Evolutionary conservation across 1,140 invertebrate species (phyloP).

Genomic region (Gryon sp.): DNA sequence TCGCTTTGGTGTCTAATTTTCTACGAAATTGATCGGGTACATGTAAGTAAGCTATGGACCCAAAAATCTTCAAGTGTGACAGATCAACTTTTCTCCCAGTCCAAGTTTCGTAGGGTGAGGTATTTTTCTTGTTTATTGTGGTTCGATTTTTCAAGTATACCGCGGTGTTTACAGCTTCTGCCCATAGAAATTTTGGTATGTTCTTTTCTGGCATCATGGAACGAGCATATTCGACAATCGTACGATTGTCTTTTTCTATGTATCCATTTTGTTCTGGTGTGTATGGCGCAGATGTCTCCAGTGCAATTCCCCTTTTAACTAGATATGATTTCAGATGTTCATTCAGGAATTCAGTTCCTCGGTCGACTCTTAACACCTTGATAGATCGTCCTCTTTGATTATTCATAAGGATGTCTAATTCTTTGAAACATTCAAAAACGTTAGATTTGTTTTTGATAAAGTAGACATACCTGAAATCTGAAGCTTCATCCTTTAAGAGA

Average conservation of each 20-base stretch:
- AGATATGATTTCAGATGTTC: slow-evolving; percentile 23
- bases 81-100: slow-evolving; percentile 62
- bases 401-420: background rate
- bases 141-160: slow-evolving; percentile 65
- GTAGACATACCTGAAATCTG: slow-evolving; percentile 21
- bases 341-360: slow-evolving; percentile 56
- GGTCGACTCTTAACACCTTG: slow-evolving; percentile 45
- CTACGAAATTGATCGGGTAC: slow-evolving; percentile 52
- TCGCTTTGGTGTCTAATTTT: slow-evolving; percentile 64
- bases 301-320: slow-evolving; percentile 25
- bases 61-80: slow-evolving; percentile 68
- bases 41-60: background rate
- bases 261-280: slow-evolving; percentile 70
- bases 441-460: slow-evolving; percentile 21
- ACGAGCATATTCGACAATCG: slow-evolving; percentile 72
- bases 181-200: slow-evolving; percentile 72
- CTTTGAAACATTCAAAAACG: slow-evolving; percentile 20
- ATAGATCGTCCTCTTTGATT: slow-evolving; percentile 14
- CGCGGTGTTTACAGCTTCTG: slow-evolving; percentile 75
- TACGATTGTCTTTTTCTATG: slow-evolving; percentile 74
- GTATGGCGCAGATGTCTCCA: slow-evolving; percentile 65
- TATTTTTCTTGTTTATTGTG: slow-evolving; percentile 49
- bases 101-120: slow-evolving; percentile 67
- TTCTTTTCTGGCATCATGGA: slow-evolving; percentile 69
- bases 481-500: slow-evolving; percentile 25